Evolutionary conservation across 2,113 vertebrate species (phyloP).

Genomic region (Microtus pennsylvanicus): DNA sequence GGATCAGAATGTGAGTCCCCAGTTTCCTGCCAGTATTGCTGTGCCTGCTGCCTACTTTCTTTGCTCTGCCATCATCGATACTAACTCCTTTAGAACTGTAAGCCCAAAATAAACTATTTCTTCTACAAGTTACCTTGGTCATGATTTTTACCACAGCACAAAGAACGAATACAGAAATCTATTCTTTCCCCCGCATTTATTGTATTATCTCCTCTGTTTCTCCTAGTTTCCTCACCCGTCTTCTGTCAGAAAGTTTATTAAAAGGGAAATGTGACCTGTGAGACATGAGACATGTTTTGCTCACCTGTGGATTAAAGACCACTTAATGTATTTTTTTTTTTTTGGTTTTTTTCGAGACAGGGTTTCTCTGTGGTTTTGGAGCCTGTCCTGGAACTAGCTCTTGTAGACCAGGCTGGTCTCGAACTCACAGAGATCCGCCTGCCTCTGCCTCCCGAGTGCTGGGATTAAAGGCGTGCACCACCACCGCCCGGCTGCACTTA

Average conservation of each 20-base stretch:
- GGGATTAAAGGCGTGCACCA: neutral
- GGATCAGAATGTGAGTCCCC: neutral
- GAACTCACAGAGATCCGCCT: too few species aligned
- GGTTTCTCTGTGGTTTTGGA: too few species aligned
- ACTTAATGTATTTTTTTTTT: neutral
- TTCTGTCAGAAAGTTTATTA: neutral
- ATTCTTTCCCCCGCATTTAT: neutral
- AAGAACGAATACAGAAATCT: neutral
- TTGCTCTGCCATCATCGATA: neutral
- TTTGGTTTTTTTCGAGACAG: too few species aligned
- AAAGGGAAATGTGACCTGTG: conserved; percentile 37
- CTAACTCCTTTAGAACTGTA: neutral
- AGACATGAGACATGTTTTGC: neutral
- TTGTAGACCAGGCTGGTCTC: too few species aligned
- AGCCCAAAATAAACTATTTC: neutral
- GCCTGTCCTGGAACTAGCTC: too few species aligned
- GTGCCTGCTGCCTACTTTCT: neutral
- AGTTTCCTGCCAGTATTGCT: neutral
- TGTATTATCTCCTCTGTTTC: neutral
- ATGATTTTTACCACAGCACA: neutral
- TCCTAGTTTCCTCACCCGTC: neutral
- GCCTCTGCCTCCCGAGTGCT: too few species aligned
- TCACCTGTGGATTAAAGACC: conserved; percentile 27
- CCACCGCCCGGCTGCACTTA: neutral
- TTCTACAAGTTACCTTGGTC: neutral